Percentiles rank a stretch among this genome's conserved stretches.
These are phyloP conservation scores for Drosophila recens DNA, from an alignment of 2,888 invertebrate species.

Conservation along the genomic window DNA sequence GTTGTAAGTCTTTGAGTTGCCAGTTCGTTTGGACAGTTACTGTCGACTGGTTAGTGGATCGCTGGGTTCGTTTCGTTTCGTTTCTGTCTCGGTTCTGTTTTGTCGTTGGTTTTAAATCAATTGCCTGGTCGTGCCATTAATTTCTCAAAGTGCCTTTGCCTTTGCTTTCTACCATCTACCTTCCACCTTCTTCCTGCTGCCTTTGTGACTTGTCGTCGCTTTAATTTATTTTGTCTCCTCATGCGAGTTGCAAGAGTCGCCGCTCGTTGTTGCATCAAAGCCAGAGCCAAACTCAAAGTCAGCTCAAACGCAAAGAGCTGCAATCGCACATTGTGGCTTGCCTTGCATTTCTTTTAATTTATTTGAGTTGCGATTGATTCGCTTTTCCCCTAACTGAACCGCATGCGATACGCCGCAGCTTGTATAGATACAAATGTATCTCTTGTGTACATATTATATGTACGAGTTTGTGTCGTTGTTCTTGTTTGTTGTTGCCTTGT, in stretches of 20 bases:
- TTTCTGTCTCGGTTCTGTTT: constrained; percentile 34
- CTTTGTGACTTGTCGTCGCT: constrained; percentile 47
- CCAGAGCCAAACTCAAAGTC: constrained; percentile 33
- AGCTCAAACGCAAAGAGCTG: constrained; percentile 7
- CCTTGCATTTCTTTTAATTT: constrained; percentile 72
- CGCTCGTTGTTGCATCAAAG: constrained; percentile 34
- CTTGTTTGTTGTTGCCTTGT: constrained; percentile 25
- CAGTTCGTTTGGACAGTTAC: constrained; percentile 21
- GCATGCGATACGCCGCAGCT: constrained; percentile 25
- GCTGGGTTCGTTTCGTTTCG: constrained; percentile 8
- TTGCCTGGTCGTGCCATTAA: constrained; percentile 62
- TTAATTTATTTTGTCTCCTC: constrained; percentile 74
- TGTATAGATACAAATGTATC: constrained; percentile 41
- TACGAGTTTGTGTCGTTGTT: neutral
- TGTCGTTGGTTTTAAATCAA: constrained; percentile 67
- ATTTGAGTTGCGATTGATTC: constrained; percentile 67
- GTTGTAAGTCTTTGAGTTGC: constrained; percentile 23
- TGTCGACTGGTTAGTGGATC: constrained; percentile 3
- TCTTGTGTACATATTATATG: constrained; percentile 10
- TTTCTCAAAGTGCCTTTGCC: constrained; percentile 57
- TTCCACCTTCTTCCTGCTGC: neutral
- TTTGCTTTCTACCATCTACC: constrained; percentile 37
- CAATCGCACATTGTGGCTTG: constrained; percentile 53
- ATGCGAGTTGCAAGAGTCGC: constrained; percentile 52
- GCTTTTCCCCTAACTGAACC: constrained; percentile 29